Conservation (phyloP, 1,140 invertebrate species). For the Rhagoletis zephyria region DNA sequence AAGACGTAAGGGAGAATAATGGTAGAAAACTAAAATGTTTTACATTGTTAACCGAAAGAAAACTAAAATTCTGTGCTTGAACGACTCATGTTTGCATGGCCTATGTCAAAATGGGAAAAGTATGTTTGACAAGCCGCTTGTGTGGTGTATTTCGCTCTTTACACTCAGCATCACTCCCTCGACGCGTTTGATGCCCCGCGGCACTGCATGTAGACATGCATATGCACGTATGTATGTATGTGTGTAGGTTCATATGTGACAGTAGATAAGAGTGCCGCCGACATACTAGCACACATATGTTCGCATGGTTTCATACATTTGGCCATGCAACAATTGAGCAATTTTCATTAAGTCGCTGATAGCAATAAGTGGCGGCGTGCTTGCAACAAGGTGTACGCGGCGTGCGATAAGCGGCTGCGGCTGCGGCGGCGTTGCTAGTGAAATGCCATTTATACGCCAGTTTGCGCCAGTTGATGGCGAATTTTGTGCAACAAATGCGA, state of each 20-base stretch:
- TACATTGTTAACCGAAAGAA: too few relatives aligned
- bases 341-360: slow-evolving; percentile 52
- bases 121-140: too few relatives aligned
- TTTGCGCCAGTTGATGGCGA: slow-evolving; percentile 24
- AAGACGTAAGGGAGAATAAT: too few relatives aligned
- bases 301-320: slow-evolving; percentile 10
- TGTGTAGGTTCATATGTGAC: background rate
- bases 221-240: background rate
- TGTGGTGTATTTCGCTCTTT: too few relatives aligned
- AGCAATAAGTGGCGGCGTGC: background rate
- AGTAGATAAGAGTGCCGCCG: slow-evolving; percentile 1
- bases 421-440: background rate
- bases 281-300: background rate
- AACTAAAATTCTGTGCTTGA: too few relatives aligned
- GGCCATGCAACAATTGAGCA: slow-evolving; percentile 47
- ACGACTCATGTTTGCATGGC: too few relatives aligned
- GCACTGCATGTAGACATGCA: too few relatives aligned
- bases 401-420: background rate
- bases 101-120: too few relatives aligned
- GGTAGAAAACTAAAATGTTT: too few relatives aligned
- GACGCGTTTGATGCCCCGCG: background rate
- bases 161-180: background rate
- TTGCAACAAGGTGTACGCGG: background rate
- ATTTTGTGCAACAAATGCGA: slow-evolving; percentile 48
- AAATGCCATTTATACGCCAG: slow-evolving; percentile 45